phyloP scores from a whole-genome alignment of 2,797 vertebrate species.

The Anas flavirostris region DNA sequence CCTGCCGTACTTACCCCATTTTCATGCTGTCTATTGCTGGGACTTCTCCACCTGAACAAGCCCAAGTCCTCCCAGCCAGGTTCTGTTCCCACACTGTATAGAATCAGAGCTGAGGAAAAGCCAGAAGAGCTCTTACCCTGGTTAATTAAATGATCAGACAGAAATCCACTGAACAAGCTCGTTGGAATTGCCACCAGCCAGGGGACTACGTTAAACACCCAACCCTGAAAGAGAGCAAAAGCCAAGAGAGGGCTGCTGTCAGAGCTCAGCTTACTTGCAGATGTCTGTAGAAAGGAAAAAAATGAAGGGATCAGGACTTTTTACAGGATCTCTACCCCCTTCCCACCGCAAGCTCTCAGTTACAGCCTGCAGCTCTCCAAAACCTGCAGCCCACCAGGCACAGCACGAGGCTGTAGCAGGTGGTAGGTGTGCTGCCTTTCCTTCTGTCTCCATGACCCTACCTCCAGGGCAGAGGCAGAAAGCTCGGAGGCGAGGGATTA shows the following conservation, averaged over 20 bases:
- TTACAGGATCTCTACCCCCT: neutral
- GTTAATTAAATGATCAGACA: constrained; percentile 91
- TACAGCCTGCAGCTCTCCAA: neutral
- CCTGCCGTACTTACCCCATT: neutral
- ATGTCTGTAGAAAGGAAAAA: neutral
- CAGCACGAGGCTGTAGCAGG: neutral
- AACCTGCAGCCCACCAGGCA: neutral
- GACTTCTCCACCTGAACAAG: neutral
- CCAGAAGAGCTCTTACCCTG: constrained; percentile 81
- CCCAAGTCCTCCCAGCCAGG: neutral
- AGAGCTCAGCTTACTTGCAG: neutral
- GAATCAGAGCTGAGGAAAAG: neutral
- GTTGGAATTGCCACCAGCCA: constrained; percentile 94
- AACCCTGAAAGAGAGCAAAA: constrained; percentile 83
- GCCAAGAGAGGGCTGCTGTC: neutral
- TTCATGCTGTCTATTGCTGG: neutral
- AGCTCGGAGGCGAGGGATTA: neutral
- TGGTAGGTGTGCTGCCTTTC: neutral
- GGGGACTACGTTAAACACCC: constrained; percentile 96
- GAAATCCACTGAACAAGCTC: constrained; percentile 90
- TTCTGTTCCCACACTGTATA: neutral
- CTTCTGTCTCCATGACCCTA: neutral
- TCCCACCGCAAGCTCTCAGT: neutral
- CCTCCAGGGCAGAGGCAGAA: neutral
- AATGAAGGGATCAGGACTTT: neutral